Evolutionary conservation across 2,797 vertebrate genomes (phyloP), one percentile per base, ranked within the genome.

Genomic region (Brachymystax lenok): DNA sequence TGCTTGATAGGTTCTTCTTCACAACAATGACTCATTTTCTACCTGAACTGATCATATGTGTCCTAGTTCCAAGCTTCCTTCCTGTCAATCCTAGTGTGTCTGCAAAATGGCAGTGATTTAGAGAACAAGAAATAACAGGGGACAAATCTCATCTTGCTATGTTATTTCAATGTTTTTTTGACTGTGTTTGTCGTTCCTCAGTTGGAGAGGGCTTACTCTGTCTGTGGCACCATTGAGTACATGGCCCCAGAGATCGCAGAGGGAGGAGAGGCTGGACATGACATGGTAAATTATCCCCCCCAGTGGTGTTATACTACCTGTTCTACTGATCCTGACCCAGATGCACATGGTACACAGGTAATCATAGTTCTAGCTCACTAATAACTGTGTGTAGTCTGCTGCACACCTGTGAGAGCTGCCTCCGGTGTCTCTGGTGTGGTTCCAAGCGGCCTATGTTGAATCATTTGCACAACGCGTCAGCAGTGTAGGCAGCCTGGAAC

Each of bases 211-310:
- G 95, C 98, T 1, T 99, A 97, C 91, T 99, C 98, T 7, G 95
- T 99, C 74, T 99, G 98, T 84, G 98, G 98, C 76, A 99, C 98
- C 21, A 97, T 99, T 84, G 98, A 99, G 84, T 99, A 99, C 81
- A 99, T 99, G 98, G 98, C 98, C 80, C 98, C 98, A 76, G 98
- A 99, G 93, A 99, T 99, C 78, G 96, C 99, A 79, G 95, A 94
- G 91, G 98, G 98, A 35, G 98, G 98, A 83, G 96, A 97, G 81
- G 90, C 95, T 0, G 98, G 98, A 81, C 98, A 99, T 72, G 97
- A 99, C 92, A 99, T 98, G 96, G 98, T 99, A 92, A 74, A 83
- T 75, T 87, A 74, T 54, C 5, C 70, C 27, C 27, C 63, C 24
- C 63, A 66, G 13, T 30, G 16, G 19, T 46, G 68, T 35, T n/a